Conservation (phyloP, 37 sponge, comb jelly and placozoan species). For the Agelas oroides region DNA sequence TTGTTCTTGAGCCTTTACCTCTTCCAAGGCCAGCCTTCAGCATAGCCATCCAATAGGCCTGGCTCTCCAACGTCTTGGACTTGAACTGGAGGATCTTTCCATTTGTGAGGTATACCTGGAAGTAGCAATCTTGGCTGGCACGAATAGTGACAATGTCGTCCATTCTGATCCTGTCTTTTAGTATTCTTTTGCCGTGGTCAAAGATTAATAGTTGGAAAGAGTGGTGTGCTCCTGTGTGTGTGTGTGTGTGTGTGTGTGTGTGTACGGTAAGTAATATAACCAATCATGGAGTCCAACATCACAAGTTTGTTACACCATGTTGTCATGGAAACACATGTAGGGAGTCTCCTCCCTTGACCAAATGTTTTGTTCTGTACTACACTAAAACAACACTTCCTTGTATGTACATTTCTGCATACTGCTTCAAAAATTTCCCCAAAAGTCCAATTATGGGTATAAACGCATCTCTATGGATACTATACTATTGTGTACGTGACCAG, state of each 20-base stretch:
- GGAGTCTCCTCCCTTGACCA: too few species aligned
- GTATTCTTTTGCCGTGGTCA: conserved; percentile 7
- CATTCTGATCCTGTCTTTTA: conserved; percentile 39
- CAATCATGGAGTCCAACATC: not conserved
- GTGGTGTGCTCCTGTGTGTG: conserved; percentile 14
- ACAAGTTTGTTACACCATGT: too few species aligned
- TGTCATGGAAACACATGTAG: too few species aligned
- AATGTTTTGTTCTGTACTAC: too few species aligned
- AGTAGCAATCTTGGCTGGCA: conserved; percentile 16
- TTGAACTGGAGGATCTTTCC: conserved; percentile 60
- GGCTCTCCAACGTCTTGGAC: conserved; percentile 38
- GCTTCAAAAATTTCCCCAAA: too few species aligned
- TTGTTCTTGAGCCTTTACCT: conserved; percentile 54
- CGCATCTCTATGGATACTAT: too few species aligned
- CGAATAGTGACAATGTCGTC: conserved; percentile 53
- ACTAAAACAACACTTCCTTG: too few species aligned
- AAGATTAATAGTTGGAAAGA: conserved; percentile 42
- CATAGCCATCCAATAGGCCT: conserved; percentile 61
- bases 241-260: too few species aligned
- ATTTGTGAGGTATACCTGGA: conserved; percentile 38
- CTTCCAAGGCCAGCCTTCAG: conserved; percentile 68
- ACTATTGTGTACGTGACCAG: too few species aligned
- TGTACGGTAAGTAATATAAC: too few species aligned
- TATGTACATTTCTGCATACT: too few species aligned
- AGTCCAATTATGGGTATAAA: too few species aligned